Base-by-base conservation (phyloP, 2,797 vertebrate genomes). In the Xiphophorus birchmanni region DNA sequence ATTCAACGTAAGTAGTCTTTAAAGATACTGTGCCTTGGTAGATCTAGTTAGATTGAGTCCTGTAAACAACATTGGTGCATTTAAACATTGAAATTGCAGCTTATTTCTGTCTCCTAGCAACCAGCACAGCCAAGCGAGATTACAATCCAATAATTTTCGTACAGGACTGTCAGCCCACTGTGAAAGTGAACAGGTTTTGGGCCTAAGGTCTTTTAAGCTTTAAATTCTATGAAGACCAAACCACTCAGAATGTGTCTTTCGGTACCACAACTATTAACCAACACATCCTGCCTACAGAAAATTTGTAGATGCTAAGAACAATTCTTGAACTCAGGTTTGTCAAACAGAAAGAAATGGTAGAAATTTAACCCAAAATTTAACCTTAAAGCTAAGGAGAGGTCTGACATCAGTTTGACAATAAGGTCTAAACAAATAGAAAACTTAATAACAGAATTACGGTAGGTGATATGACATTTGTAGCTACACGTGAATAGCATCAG, bases 401-500 rank as follows among this genome's bases (percentile, higher is more conserved):
- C 40, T 17, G 5, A 71, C 23, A 44, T 26, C n/a, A n/a, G 10
- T 26, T 71, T 44, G 40, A 44, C 4, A 44, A n/a, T 13, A 44
- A n/a, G 23, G 21, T 71, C 9, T 42, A 44, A 71, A 44, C 4
- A 71, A 37, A 60, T 23, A 45, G 11, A 74, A 54, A 37, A 54
- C 35, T 23, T 26, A 42, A 21, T 42, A 18, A 23, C 32, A 60
- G 15, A 18, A 42, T 42, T 45, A 37, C 7, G 18, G 44, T 18
- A 50, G 26, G 21, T 52, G 47, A 37, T 26, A 40, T 56, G 56
- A 63, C 5, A 18, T 63, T 26, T 42, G 21, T 58, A 58, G 37
- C 56, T 32, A 44, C n/a, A 60, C 42, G 75, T 11, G 75, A 76
- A 32, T 42, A 75, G 42, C 74, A 75, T 29, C 75, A 63, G 21